Percentiles rank a stretch among this genome's conserved stretches.
These are phyloP conservation scores for Zaprionus camerounensis DNA, from an alignment of 1,140 invertebrate genomes.

Conservation along the genomic window DNA sequence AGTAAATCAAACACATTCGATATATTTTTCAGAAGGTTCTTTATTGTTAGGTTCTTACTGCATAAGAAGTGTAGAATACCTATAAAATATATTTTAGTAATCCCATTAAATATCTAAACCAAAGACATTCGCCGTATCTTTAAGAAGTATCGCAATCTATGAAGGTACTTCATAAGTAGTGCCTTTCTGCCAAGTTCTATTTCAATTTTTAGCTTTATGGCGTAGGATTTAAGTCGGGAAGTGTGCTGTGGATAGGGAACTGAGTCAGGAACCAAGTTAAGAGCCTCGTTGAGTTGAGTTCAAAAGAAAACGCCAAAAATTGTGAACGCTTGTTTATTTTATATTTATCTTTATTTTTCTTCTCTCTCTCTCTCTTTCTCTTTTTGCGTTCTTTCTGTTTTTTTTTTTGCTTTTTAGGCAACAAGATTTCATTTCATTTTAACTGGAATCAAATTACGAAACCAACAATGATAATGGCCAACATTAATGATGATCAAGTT, in stretches of 20 bases:
- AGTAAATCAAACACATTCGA: no score
- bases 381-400: slow-evolving; percentile 4
- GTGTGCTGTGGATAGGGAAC: slow-evolving; percentile 15
- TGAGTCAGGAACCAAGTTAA: slow-evolving; percentile 48
- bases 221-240: no score
- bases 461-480: slow-evolving; percentile 53
- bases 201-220: not conserved
- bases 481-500: slow-evolving; percentile 32
- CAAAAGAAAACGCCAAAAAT: slow-evolving; percentile 64
- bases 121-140: not conserved
- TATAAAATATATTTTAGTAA: no score
- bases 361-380: not conserved
- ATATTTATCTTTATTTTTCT: slow-evolving; percentile 21
- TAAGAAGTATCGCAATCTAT: not conserved
- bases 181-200: not conserved
- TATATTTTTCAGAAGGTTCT: not conserved
- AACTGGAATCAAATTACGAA: slow-evolving; percentile 82
- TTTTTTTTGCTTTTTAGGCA: slow-evolving; percentile 56
- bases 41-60: no score
- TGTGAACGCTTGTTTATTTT: slow-evolving; percentile 43
- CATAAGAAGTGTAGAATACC: no score
- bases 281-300: slow-evolving; percentile 47
- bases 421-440: slow-evolving; percentile 79
- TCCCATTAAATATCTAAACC: no score
- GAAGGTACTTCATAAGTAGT: not conserved